Percentiles rank a stretch among this genome's conserved stretches.
Evolutionary conservation across 2,797 vertebrate genomes (phyloP).

Genomic region (Pelobates cultripes): DNA sequence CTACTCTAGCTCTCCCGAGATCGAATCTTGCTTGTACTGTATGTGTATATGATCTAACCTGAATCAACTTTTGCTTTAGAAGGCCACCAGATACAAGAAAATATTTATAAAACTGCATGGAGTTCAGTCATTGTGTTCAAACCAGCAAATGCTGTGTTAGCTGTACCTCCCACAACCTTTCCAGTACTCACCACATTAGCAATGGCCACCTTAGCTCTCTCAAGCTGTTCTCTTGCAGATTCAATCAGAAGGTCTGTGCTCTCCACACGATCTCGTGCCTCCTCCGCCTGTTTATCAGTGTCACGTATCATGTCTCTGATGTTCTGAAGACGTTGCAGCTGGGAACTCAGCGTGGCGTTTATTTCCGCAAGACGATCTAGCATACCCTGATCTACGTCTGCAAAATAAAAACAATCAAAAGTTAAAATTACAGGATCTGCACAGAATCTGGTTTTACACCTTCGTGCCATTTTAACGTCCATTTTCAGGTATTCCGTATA

Average conservation of each 20-base stretch:
- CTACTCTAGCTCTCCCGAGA: too few species aligned
- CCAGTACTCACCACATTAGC: conserved; percentile 83
- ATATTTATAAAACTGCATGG: too few species aligned
- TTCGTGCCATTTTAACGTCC: too few species aligned
- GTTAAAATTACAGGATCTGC: not conserved
- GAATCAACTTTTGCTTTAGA: too few species aligned
- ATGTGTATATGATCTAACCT: too few species aligned
- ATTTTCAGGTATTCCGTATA: too few species aligned
- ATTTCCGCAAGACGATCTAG: conserved; percentile 87
- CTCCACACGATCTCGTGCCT: conserved; percentile 79
- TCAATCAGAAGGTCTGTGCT: conserved; percentile 84
- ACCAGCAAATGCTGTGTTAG: too few species aligned
- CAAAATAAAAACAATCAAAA: not conserved
- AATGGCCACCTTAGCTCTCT: conserved; percentile 85
- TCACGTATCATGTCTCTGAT: conserved; percentile 84
- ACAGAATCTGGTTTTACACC: not conserved
- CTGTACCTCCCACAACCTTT: too few species aligned
- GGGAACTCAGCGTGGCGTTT: conserved; percentile 84
- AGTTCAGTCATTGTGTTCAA: too few species aligned
- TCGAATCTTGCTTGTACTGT: too few species aligned
- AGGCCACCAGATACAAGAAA: too few species aligned
- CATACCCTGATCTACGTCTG: conserved; percentile 88
- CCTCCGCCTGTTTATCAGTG: conserved; percentile 81
- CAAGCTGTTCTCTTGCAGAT: conserved; percentile 84
- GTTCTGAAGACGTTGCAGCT: conserved; percentile 89